Conservation (phyloP, 2,888 invertebrate species). For the Diabrotica balteata region DNA sequence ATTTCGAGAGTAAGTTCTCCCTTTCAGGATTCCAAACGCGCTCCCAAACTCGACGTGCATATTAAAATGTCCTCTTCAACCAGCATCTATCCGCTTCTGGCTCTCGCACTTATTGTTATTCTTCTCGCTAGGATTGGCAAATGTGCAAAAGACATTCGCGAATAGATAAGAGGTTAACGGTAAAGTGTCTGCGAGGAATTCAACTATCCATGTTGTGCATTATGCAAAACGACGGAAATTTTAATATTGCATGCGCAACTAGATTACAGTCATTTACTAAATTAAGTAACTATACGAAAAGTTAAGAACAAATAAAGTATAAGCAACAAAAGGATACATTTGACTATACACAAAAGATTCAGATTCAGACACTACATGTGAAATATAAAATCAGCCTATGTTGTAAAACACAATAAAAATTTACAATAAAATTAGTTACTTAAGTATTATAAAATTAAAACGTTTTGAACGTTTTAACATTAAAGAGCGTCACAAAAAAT, state of each 20-base stretch:
- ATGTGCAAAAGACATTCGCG: constrained; percentile 56
- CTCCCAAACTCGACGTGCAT: constrained; percentile 50
- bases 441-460: too few species aligned
- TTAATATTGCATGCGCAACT: not conserved
- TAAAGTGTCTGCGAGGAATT: constrained; percentile 44
- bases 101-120: constrained; percentile 53
- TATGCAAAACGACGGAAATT: not conserved
- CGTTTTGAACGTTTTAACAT: too few species aligned
- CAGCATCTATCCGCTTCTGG: constrained; percentile 43
- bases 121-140: constrained; percentile 55
- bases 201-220: constrained; percentile 8
- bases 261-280: too few species aligned
- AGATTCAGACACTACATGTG: too few species aligned
- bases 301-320: too few species aligned
- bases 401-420: too few species aligned
- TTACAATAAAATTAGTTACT: too few species aligned
- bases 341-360: too few species aligned
- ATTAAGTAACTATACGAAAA: too few species aligned
- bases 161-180: constrained; percentile 56
- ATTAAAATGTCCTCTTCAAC: constrained; percentile 47
- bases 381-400: too few species aligned
- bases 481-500: too few species aligned
- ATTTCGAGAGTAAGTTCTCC: constrained; percentile 37
- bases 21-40: constrained; percentile 48
- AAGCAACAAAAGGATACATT: too few species aligned